Conservation (phyloP, 2,797 vertebrate species). For the Muraenolepis orangiensis region DNA sequence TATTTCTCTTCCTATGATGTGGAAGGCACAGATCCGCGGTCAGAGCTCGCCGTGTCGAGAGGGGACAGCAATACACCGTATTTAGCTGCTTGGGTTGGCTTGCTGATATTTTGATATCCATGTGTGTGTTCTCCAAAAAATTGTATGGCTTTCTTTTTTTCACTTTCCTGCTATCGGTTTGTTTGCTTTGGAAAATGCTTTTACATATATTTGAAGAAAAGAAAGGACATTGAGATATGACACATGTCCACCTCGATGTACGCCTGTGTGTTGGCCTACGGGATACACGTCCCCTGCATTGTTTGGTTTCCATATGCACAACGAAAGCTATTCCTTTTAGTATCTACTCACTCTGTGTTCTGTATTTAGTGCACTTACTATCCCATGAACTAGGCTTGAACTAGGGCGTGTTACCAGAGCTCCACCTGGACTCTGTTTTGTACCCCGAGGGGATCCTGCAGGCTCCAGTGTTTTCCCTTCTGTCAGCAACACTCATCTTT, state of each 20-base stretch:
- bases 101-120: conserved; percentile 72
- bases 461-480: conserved; percentile 72
- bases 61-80: conserved; percentile 79
- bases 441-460: conserved; percentile 70
- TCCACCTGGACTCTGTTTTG: conserved; percentile 78
- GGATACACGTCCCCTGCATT: conserved; percentile 63
- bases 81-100: conserved; percentile 73
- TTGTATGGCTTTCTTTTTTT: conserved; percentile 59
- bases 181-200: conserved; percentile 65
- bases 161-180: conserved; percentile 50
- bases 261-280: conserved; percentile 65
- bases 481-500: conserved; percentile 62
- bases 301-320: conserved; percentile 65
- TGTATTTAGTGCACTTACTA: conserved; percentile 80
- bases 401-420: conserved; percentile 78
- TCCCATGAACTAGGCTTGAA: conserved; percentile 81
- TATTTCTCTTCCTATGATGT: conserved; percentile 80
- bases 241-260: conserved; percentile 56
- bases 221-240: conserved; percentile 27
- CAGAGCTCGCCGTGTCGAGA: conserved; percentile 70
- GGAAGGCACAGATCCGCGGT: conserved; percentile 72
- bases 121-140: conserved; percentile 63
- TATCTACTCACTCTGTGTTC: conserved; percentile 68
- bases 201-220: conserved; percentile 54
- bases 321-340: conserved; percentile 70